Conservation (phyloP, 2,113 vertebrate genomes). For the Campylorhamphus procurvoides region DNA sequence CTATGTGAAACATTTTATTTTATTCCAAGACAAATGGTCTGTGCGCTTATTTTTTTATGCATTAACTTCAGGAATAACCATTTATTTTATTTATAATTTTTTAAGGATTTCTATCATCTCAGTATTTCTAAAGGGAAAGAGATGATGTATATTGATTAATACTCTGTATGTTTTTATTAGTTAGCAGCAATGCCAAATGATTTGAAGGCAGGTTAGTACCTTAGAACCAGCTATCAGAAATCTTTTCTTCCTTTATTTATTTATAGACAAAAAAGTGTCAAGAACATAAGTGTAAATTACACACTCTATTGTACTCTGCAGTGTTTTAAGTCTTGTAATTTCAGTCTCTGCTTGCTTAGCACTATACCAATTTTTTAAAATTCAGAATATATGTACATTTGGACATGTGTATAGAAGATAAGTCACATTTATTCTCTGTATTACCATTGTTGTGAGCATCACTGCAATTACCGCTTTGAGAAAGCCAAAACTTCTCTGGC, state of each 20-base stretch:
- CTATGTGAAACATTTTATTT: not conserved
- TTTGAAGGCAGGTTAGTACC: not conserved
- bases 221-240: not conserved
- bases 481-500: not conserved
- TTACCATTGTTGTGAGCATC: not conserved
- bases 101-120: not conserved
- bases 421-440: not conserved
- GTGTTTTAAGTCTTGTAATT: not conserved
- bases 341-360: not conserved
- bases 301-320: not conserved
- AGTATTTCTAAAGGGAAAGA: not conserved
- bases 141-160: not conserved
- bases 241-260: slow-evolving; percentile 24
- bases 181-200: not conserved
- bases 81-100: not conserved
- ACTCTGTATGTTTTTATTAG: not conserved
- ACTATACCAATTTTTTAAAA: not conserved
- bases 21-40: not conserved
- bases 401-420: not conserved
- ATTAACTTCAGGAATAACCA: not conserved
- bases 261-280: slow-evolving; percentile 22
- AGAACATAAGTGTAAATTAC: not conserved
- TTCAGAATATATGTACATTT: not conserved
- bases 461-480: not conserved
- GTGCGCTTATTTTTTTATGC: not conserved